Base-by-base conservation (phyloP, 1,140 invertebrate species). In the Drosophila nasuta region DNA sequence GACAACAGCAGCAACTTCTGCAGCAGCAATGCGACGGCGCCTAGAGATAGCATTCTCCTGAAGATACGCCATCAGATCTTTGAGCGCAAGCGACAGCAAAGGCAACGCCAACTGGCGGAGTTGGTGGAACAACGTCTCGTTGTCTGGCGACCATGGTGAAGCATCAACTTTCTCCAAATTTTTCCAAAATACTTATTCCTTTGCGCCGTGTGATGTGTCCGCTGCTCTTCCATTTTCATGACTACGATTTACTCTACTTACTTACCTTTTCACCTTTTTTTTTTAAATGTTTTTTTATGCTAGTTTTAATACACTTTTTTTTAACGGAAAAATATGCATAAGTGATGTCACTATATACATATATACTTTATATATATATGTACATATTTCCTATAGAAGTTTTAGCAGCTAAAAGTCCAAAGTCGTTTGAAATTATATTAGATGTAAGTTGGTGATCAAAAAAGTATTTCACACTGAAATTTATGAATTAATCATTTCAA, bases 1-100 rank as follows among this genome's bases (percentile, higher is more conserved):
- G 20, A 25, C 3, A 25, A 25, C 20, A 25, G 20, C 20, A 25
- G 20, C 20, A 25, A 25, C 33, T 38, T 10, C 35, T 38, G 7
- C 7, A 38, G 10, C 35, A 10, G 35, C 33, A 33, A 8, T 33
- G 33, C 35, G 35, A 10, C 35, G 6, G 75, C 77, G 3, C 60
- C 75, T 5, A 81, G 87, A 30, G 91, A 91, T 52, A 82, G 83
- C 73, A 92, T 92, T 57, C 66, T 92, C 25, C 49, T 82, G 3
- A 92, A 92, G 58, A 92, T 92, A 30, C 91, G 91, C 15, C 76
- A 86, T 45, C 91, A 92, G 70, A 92, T 92, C 45, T 92, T 92
- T 25, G 91, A 92, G 75, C 75, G 91, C 0, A 91, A 92, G 52
- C 77, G 91, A 10, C 35, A 38, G 1, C 79, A 86, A 48, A 52